These are phyloP conservation scores for Stercorarius parasiticus DNA, from an alignment of 2,113 vertebrate species.

Conservation along the genomic window DNA sequence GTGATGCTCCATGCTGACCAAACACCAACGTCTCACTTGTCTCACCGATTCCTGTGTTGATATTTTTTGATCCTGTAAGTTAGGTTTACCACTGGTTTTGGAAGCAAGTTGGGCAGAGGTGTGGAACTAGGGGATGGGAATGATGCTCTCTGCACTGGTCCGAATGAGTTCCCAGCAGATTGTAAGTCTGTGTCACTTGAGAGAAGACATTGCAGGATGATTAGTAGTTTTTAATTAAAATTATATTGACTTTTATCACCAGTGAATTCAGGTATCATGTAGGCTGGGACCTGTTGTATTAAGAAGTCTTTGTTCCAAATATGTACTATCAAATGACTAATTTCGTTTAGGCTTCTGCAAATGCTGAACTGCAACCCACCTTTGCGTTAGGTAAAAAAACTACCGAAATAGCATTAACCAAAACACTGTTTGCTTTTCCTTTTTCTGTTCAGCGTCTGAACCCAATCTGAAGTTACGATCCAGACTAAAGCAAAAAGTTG, in stretches of 20 bases:
- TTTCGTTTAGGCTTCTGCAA: neutral
- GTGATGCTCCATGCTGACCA: neutral
- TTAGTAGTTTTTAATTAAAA: neutral
- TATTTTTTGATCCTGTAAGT: neutral
- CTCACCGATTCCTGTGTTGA: neutral
- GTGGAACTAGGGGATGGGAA: neutral
- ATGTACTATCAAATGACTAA: neutral
- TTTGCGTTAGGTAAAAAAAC: too few relatives aligned
- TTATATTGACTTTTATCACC: fast-evolving
- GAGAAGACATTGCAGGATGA: neutral
- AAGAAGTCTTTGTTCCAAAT: neutral
- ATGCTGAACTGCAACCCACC: neutral
- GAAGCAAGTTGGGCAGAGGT: neutral
- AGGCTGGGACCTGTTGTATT: neutral
- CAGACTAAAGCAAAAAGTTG: slow-evolving; percentile 96
- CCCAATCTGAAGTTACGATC: slow-evolving; percentile 97
- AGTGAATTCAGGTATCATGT: neutral
- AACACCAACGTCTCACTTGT: neutral
- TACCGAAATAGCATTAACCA: neutral
- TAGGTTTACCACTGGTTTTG: neutral
- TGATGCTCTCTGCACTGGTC: neutral
- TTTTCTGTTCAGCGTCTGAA: slow-evolving; percentile 84
- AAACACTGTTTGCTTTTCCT: neutral
- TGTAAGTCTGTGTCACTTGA: neutral
- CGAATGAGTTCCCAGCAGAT: neutral